Conservation (phyloP, 2,888 invertebrate species). For the Belgica antarctica region DNA sequence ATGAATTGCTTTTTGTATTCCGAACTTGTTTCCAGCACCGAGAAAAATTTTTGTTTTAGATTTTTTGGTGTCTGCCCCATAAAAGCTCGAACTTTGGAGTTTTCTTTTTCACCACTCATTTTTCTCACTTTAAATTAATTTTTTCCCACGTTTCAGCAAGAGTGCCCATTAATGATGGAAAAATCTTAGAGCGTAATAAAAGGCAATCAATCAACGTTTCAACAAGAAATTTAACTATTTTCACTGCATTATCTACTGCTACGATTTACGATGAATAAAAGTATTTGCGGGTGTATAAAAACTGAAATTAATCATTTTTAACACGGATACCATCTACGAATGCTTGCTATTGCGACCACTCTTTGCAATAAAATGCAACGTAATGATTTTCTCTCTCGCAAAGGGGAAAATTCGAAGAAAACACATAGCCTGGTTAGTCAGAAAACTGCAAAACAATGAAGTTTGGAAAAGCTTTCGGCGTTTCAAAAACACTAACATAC, state of each 20-base stretch:
- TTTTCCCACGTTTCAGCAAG: not conserved
- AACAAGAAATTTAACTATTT: not conserved
- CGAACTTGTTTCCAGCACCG: conserved; percentile 53
- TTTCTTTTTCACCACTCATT: conserved; percentile 48
- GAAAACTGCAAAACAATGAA: too few species aligned
- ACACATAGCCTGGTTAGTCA: too few species aligned
- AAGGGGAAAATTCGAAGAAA: conserved; percentile 5
- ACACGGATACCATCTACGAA: conserved; percentile 41
- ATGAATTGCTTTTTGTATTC: conserved; percentile 56
- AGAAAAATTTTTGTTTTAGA: conserved; percentile 56
- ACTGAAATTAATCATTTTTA: conserved; percentile 41
- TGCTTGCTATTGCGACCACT: conserved; percentile 35
- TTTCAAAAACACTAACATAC: too few species aligned
- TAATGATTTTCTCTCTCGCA: not conserved
- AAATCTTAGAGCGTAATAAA: too few species aligned
- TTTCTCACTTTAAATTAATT: conserved; percentile 8
- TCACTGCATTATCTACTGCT: conserved; percentile 23
- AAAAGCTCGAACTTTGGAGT: conserved; percentile 55
- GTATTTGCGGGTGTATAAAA: not conserved
- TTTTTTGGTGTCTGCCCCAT: conserved; percentile 56
- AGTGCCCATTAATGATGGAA: too few species aligned
- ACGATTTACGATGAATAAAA: not conserved
- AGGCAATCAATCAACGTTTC: too few species aligned
- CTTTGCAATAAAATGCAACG: conserved; percentile 31
- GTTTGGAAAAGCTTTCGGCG: too few species aligned